Evolutionary conservation across 2,113 vertebrate species (phyloP).

Genomic region (human (Homo sapiens)): GRCh38 chr1:7478001-7478500

Average conservation of each 20-base stretch:
- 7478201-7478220: not conserved
- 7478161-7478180: not conserved
- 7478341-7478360: not conserved
- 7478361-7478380: not conserved
- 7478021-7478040: not conserved
- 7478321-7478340: rapidly evolving
- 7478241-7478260: not conserved
- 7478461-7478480: not conserved
- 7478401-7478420: not conserved
- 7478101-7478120: rapidly evolving
- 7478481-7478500: not conserved
- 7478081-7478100: not conserved
- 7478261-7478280: rapidly evolving
- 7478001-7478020: not conserved
- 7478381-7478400: not conserved
- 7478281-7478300: not conserved
- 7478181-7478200: no score
- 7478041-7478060: not conserved
- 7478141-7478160: not conserved
- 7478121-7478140: not conserved
- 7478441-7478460: not conserved
- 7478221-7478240: not conserved
- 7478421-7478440: not conserved
- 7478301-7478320: not conserved
- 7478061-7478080: not conserved